These are phyloP conservation scores for Gadus macrocephalus DNA, from an alignment of 2,113 vertebrate genomes.

Conservation along the genomic window DNA sequence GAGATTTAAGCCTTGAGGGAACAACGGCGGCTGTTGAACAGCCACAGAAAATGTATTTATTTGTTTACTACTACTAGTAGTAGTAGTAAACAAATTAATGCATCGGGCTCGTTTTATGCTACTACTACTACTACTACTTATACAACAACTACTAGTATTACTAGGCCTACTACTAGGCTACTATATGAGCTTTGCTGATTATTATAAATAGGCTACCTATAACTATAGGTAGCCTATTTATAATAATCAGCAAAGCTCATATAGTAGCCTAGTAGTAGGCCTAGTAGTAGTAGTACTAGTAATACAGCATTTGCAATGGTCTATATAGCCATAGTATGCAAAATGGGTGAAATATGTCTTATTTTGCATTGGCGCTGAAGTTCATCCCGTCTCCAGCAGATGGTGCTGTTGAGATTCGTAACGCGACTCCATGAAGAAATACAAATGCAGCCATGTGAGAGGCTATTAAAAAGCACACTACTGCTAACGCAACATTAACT, in stretches of 20 bases:
- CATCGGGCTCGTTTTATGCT: neutral
- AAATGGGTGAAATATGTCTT: neutral
- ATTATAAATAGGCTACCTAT: neutral
- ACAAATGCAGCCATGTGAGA: too few species aligned
- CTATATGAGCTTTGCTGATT: too few species aligned
- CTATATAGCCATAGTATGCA: neutral
- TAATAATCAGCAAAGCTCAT: too few species aligned
- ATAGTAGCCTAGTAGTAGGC: too few species aligned
- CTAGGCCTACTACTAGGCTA: too few species aligned
- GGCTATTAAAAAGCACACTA: too few species aligned
- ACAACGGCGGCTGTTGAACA: neutral
- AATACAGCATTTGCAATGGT: neutral
- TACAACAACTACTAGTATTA: too few species aligned
- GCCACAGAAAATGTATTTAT: too few species aligned
- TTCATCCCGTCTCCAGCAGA: constrained; percentile 26
- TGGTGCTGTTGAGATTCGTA: constrained; percentile 18
- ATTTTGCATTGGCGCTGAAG: neutral
- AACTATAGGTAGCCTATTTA: neutral
- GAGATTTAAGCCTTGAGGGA: constrained; percentile 40
- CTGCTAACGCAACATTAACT: too few species aligned
- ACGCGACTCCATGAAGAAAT: neutral
- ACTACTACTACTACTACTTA: too few species aligned
- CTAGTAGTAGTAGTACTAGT: too few species aligned
- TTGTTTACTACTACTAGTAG: too few species aligned
- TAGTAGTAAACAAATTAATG: neutral